Conservation (phyloP, 2,888 invertebrate genomes). For the Parnassius mnemosyne region DNA sequence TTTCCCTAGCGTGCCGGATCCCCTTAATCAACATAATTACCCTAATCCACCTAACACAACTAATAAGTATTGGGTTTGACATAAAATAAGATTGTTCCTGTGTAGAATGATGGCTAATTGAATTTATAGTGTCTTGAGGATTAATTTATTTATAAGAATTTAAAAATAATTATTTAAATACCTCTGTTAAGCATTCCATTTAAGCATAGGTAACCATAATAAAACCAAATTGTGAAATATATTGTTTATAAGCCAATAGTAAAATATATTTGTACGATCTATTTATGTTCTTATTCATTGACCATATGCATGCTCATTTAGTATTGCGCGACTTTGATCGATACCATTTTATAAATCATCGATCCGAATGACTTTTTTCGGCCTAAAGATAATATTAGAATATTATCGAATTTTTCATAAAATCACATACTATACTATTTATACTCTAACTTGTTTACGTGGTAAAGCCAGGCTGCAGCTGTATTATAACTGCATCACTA, state of each 20-base stretch:
- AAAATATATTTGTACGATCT: conserved; percentile 36
- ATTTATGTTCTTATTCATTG: conserved; percentile 19
- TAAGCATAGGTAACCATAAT: conserved; percentile 48
- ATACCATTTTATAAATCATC: too few species aligned
- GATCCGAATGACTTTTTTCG: too few species aligned
- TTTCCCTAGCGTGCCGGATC: conserved; percentile 69
- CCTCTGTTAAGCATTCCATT: conserved; percentile 74
- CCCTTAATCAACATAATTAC: conserved; percentile 70
- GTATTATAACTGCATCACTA: too few species aligned
- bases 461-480: too few species aligned
- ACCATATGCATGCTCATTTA: neutral
- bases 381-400: too few species aligned
- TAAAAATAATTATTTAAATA: conserved; percentile 50
- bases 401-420: too few species aligned
- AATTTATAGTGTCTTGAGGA: conserved; percentile 11
- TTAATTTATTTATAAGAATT: conserved; percentile 38
- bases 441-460: too few species aligned
- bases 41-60: conserved; percentile 66
- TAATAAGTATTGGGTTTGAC: conserved; percentile 79
- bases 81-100: conserved; percentile 26
- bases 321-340: too few species aligned
- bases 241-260: conserved; percentile 72
- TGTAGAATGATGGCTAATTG: neutral
- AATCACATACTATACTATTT: too few species aligned
- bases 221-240: conserved; percentile 64